Conservation (phyloP, 2,113 vertebrate genomes). For the Acrocephalus kingi region DNA sequence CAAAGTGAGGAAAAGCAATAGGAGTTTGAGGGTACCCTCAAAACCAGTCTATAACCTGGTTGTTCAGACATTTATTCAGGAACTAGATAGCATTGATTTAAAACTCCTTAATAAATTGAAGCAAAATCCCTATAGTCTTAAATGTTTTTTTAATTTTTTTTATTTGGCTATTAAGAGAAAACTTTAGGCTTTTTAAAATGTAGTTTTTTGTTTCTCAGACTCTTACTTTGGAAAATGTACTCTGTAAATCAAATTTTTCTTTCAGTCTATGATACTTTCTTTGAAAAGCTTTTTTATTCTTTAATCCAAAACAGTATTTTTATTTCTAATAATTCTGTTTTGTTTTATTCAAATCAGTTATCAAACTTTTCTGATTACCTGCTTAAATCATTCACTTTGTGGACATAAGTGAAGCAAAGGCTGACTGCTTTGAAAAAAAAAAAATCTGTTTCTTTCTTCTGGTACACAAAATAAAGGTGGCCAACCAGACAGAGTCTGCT, state of each 20-base stretch:
- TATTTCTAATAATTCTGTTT: neutral
- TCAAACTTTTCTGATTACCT: neutral
- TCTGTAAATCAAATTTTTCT: neutral
- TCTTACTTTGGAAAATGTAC: neutral
- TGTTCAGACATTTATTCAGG: neutral
- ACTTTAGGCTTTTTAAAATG: neutral
- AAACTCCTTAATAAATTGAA: neutral
- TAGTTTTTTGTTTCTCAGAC: neutral
- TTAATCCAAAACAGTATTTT: neutral
- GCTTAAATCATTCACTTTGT: neutral
- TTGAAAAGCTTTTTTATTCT: neutral
- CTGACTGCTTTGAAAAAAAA: neutral
- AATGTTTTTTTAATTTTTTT: neutral
- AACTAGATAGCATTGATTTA: neutral
- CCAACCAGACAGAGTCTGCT: neutral
- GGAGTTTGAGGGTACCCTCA: neutral
- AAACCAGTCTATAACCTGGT: neutral
- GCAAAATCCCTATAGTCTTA: neutral
- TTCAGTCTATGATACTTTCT: neutral
- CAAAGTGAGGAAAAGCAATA: neutral
- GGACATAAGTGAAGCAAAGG: neutral
- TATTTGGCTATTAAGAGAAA: neutral
- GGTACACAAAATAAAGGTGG: neutral
- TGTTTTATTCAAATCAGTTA: neutral
- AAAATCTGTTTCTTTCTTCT: neutral